Conservation (phyloP, 2,888 invertebrate species). For the Platypus cylindrus region DNA sequence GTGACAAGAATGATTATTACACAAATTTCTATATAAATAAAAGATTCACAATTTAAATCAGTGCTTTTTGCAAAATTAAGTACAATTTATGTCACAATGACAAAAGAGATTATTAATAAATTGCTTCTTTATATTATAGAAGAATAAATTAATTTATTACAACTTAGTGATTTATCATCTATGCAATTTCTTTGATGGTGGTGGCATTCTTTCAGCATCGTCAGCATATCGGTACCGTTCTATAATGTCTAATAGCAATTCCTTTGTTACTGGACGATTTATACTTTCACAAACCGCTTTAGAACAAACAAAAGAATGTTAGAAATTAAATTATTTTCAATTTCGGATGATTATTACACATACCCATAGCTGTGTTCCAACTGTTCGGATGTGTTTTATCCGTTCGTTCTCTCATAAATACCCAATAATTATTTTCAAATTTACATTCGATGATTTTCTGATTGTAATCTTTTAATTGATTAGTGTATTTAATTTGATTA, state of each 20-base stretch:
- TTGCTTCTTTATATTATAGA: conserved; percentile 16
- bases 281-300: conserved; percentile 76
- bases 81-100: conserved; percentile 11
- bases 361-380: conserved; percentile 68
- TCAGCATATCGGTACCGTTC: conserved; percentile 49
- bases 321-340: not conserved
- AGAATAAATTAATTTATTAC: conserved; percentile 12
- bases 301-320: not conserved
- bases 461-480: conserved; percentile 63
- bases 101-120: conserved; percentile 16
- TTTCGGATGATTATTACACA: conserved; percentile 12
- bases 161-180: conserved; percentile 28
- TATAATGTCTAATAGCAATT: conserved; percentile 63
- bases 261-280: conserved; percentile 70
- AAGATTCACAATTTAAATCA: too few relatives aligned
- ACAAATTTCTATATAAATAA: too few relatives aligned
- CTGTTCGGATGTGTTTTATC: conserved; percentile 96
- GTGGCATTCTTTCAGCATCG: conserved; percentile 61
- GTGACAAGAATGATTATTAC: too few relatives aligned
- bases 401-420: conserved; percentile 87
- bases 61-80: conserved; percentile 10
- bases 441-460: conserved; percentile 95
- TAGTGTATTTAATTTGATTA: conserved; percentile 63
- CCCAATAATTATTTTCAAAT: conserved; percentile 70
- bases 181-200: conserved; percentile 43